Base-by-base conservation (phyloP, 2,888 invertebrate species). In the Agriotes lineatus region DNA sequence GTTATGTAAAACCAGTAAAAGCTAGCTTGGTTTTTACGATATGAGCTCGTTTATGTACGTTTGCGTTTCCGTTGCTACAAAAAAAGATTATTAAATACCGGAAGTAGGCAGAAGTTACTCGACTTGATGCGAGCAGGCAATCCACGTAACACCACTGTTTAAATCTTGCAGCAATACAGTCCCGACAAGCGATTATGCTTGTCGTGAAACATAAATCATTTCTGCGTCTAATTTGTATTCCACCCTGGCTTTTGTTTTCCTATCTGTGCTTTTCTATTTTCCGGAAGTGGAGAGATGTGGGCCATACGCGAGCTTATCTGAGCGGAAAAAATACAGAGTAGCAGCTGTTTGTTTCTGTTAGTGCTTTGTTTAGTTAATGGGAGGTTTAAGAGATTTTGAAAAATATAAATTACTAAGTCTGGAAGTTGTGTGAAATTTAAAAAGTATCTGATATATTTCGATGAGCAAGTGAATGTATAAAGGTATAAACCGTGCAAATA, bases 1-100 rank as follows among this genome's bases (percentile, higher is more conserved):
- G 56, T 56, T 39, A 56, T 56, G 56, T 56, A 56, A 56, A 56
- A 56, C 39, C 39, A 18, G 52, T 52, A 52, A 52, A 33, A 52
- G 33, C 33, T 52, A 33, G 10, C 22, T 48, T 42, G 3, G 12
- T 22, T 48, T 48, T 48, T 48, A 48, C 22, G 48, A 22, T 48
- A 48, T 48, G 22, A 19, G 14, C 33, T 35, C 16, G 52, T 52
- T 18, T 25, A 52, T 16, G 5, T 18, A 33, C 18, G 33, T 33
- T 30, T 52, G n/a, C 18, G 52, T n/a, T 33, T 52, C 52, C 16
- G 33, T 7, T 25, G 25, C 4, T 25, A 25, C n/a, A 50, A 50
- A 52, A 52, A 25, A 33, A n/a, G 52, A 33, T 35, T 48, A 48
- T 48, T 1, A 33, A 33, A 19, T 52, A n/a, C n/a, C n/a, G n/a